phyloP scores from a whole-genome alignment of 2,797 vertebrate species.

The Mormyrus proboscirostris region DNA sequence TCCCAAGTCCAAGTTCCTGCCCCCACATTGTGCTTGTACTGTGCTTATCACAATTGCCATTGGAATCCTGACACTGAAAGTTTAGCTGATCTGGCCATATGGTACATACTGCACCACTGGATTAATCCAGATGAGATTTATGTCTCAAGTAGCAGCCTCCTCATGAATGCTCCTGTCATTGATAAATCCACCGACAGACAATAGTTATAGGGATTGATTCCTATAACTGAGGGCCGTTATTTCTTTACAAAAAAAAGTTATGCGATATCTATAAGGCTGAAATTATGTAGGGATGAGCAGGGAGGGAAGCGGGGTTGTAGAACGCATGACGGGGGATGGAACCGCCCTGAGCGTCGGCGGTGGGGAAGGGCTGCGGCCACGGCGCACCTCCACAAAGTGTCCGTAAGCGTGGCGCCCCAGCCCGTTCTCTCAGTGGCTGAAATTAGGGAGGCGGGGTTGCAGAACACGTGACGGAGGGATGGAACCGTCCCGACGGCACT shows the following conservation, averaged over 20 bases:
- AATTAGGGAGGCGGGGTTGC: constrained; percentile 29
- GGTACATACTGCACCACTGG: background rate
- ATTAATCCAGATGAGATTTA: background rate
- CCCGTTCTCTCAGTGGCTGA: constrained; percentile 32
- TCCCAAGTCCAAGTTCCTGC: background rate
- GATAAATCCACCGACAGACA: constrained; percentile 24
- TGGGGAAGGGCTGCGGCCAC: constrained; percentile 40
- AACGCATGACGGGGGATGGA: constrained; percentile 15
- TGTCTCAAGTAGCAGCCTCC: background rate
- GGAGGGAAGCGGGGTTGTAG: constrained; percentile 65
- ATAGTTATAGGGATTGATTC: background rate
- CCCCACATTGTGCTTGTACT: background rate
- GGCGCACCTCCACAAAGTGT: constrained; percentile 54
- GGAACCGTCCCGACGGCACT: background rate
- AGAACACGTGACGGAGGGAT: constrained; percentile 6
- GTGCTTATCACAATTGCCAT: background rate
- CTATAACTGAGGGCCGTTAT: background rate
- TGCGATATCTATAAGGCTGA: constrained; percentile 36
- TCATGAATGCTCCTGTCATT: background rate
- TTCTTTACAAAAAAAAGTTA: background rate
- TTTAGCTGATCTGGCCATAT: background rate
- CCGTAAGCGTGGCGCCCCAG: constrained; percentile 22
- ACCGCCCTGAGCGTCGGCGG: constrained; percentile 34
- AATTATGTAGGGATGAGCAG: constrained; percentile 27
- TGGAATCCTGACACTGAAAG: background rate